A percentile compares a stretch with the other conserved stretches of the same genome.
phyloP scores from a whole-genome alignment of 2,888 invertebrate species.

The Rhamnusium bicolor region DNA sequence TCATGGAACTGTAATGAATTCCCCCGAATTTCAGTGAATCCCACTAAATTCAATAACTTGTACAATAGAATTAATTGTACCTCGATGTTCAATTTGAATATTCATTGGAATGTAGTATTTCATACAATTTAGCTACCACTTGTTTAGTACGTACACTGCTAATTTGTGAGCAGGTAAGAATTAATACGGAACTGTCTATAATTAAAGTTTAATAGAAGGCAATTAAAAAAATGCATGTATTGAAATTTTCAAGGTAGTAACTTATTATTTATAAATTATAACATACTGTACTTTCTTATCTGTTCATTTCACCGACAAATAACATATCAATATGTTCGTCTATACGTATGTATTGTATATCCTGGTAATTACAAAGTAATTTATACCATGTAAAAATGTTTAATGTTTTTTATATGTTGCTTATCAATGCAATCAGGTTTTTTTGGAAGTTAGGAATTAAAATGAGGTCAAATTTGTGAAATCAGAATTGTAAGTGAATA shows the following conservation, averaged over 20 bases:
- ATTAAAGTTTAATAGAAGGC: conserved; percentile 3
- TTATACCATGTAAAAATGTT: neutral
- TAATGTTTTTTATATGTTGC: neutral
- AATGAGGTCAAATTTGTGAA: neutral
- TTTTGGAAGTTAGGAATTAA: neutral
- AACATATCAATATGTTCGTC: neutral
- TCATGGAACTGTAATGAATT: too few species aligned
- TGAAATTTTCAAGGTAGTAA: conserved; percentile 21
- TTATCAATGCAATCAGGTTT: neutral
- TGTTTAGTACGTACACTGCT: neutral
- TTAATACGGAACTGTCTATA: conserved; percentile 32
- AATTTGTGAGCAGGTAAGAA: neutral
- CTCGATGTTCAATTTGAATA: too few species aligned
- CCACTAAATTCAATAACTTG: too few species aligned
- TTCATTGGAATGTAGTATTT: too few species aligned
- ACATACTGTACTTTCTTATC: conserved; percentile 17
- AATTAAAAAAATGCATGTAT: conserved; percentile 19
- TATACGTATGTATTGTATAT: conserved; percentile 1
- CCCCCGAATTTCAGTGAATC: too few species aligned
- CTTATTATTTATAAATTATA: conserved; percentile 6
- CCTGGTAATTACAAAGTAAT: conserved; percentile 17
- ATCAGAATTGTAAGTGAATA: neutral
- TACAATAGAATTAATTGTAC: too few species aligned
- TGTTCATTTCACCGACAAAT: conserved; percentile 9
- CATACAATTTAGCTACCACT: neutral